Evolutionary conservation across 2,888 invertebrate species (phyloP).

Genomic region (Hydrotaea diabolus): DNA sequence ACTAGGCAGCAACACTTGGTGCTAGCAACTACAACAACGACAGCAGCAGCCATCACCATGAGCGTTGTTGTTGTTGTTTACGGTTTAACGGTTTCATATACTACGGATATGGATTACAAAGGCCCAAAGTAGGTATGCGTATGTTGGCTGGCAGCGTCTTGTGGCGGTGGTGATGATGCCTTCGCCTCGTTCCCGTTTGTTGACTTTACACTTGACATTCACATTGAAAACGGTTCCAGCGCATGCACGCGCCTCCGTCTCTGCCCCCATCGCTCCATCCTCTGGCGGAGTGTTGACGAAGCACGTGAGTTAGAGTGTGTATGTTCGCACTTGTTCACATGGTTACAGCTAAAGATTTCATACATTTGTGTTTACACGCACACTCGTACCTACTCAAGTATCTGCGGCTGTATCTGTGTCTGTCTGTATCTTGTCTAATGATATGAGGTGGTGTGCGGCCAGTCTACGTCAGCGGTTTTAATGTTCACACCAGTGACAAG

Average conservation of each 20-base stretch:
- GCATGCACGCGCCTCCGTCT: slow-evolving; percentile 3
- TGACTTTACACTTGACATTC: slow-evolving; percentile 63
- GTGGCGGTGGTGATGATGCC: neutral
- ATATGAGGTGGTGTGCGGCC: neutral
- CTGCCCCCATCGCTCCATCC: neutral
- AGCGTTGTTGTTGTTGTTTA: slow-evolving; percentile 10
- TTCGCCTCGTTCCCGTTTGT: slow-evolving; percentile 50
- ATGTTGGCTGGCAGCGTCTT: neutral
- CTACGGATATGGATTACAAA: slow-evolving; percentile 31
- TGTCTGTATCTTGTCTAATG: neutral
- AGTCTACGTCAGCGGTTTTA: neutral
- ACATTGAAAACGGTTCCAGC: slow-evolving; percentile 52
- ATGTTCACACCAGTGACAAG: neutral
- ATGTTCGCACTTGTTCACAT: neutral
- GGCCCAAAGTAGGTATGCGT: neutral
- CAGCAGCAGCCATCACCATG: slow-evolving; percentile 1
- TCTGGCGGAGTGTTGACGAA: neutral
- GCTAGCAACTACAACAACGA: neutral
- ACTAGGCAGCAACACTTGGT: neutral
- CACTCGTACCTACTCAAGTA: neutral
- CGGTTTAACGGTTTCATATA: slow-evolving; percentile 21
- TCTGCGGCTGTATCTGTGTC: neutral
- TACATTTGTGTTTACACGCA: neutral
- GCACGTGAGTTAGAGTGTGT: slow-evolving; percentile 1
- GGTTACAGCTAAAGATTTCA: too few species aligned